A percentile compares a stretch with the other conserved stretches of the same genome.
Evolutionary conservation across 2,888 invertebrate genomes (phyloP).

Genomic region (Alloscopus bannaensis): DNA sequence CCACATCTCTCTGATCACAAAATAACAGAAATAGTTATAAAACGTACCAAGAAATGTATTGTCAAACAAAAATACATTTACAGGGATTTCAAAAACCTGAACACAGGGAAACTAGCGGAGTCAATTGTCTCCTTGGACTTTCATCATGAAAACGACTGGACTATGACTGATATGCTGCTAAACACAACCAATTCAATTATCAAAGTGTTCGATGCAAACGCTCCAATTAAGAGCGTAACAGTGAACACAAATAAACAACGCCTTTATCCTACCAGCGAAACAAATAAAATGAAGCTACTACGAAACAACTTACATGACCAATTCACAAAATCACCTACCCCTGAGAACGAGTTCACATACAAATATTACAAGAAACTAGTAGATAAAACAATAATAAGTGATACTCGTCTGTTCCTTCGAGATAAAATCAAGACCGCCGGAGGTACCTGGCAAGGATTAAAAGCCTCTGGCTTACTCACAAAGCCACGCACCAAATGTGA

Average conservation of each 20-base stretch:
- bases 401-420: not conserved
- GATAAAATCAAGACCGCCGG: not conserved
- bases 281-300: not conserved
- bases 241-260: not conserved
- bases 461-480: not conserved
- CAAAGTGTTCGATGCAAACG: too few relatives aligned
- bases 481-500: not conserved
- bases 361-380: not conserved
- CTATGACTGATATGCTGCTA: not conserved
- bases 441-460: not conserved
- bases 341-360: not conserved
- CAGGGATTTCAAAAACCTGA: not conserved
- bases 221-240: not conserved
- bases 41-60: not conserved
- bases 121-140: too few relatives aligned
- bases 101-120: too few relatives aligned
- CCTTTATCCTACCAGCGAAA: not conserved
- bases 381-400: not conserved
- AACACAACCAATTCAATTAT: not conserved
- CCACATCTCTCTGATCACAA: constrained; percentile 7
- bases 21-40: not conserved
- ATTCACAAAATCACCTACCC: not conserved
- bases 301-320: not conserved
- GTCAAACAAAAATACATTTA: not conserved
- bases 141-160: too few relatives aligned